Evolutionary conservation across 2,113 vertebrate genomes (phyloP), one percentile per base, ranked within the genome.

Genomic region (Ailurus styani): DNA sequence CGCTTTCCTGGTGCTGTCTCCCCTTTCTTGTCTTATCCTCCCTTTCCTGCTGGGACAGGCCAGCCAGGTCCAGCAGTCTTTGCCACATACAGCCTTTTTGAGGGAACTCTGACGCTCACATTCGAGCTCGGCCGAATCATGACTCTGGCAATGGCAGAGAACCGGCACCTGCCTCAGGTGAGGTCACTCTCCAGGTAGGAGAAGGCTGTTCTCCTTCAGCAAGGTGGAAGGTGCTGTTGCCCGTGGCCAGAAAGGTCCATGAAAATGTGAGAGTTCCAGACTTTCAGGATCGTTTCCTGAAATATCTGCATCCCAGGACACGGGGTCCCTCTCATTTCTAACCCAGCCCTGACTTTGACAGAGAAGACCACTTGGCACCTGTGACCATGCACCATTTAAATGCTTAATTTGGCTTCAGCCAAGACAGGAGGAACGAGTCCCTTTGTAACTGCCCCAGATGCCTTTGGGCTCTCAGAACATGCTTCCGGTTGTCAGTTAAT

Each of bases 81-180:
- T 23, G 23, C 31, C 18, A 8, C 12, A 0, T 7, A 13, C 0
- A 37, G 45, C 25, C 52, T 31, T 2, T 18, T 3, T 25, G 12
- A 73, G 27, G 47, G 17, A 34, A 34, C 3, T 5, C 6, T 34
- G 11, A 8, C 7, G 3, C 2, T 27, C 37, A 11, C 0, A 0
- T 8, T 45, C 14, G 5, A 29, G 34, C 15, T 6, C n/a, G 29
- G 42, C 47, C 25, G 34, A 18, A 10, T 29, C 2, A 1, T 5
- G 21, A 6, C 40, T 47, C 45, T 42, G 11, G 10, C 25, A 7
- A 3, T 0, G 68, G 47, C 3, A 7, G 42, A 54, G 0, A 57
- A 34, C 0, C 1, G 25, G n/a, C 7, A 45, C n/a, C 29, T 37
- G 40, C 20, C 29, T 25, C 37, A 13, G 2, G 21, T 20, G 31